Evolutionary conservation across 2,888 invertebrate genomes (phyloP).

Genomic region (Drosophila emarginata): DNA sequence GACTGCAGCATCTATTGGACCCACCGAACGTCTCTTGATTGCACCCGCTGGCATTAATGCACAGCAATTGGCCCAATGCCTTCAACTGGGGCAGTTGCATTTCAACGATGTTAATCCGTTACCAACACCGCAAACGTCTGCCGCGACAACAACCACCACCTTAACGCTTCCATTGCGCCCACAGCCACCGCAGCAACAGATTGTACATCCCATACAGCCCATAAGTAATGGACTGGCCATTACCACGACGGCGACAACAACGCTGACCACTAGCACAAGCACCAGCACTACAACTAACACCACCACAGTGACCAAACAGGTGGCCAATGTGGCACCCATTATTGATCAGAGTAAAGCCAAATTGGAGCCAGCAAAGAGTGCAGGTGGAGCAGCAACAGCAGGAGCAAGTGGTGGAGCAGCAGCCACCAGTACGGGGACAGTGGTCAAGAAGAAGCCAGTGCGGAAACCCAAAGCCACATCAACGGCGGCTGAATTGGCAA

Average conservation of each 20-base stretch:
- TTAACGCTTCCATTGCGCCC: slow-evolving; percentile 55
- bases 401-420: not conserved
- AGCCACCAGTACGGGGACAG: slow-evolving; percentile 62
- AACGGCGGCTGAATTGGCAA: slow-evolving; percentile 74
- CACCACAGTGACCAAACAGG: slow-evolving; percentile 79
- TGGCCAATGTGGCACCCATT: slow-evolving; percentile 82
- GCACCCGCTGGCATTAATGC: slow-evolving; percentile 83
- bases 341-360: slow-evolving; percentile 82
- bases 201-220: slow-evolving; percentile 80
- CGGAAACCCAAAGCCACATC: slow-evolving; percentile 75
- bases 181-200: slow-evolving; percentile 80
- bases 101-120: slow-evolving; percentile 82
- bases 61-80: slow-evolving; percentile 82
- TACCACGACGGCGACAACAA: slow-evolving; percentile 59
- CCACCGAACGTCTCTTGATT: slow-evolving; percentile 81
- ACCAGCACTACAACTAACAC: slow-evolving; percentile 61
- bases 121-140: slow-evolving; percentile 56
- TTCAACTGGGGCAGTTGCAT: slow-evolving; percentile 82
- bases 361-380: slow-evolving; percentile 49
- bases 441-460: slow-evolving; percentile 79
- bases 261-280: slow-evolving; percentile 57
- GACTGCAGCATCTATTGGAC: slow-evolving; percentile 81
- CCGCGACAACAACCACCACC: slow-evolving; percentile 41
- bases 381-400: slow-evolving; percentile 19
- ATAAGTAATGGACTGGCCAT: slow-evolving; percentile 63